phyloP scores from a whole-genome alignment of 2,888 invertebrate genomes.

The Rotaria magnacalcarata region DNA sequence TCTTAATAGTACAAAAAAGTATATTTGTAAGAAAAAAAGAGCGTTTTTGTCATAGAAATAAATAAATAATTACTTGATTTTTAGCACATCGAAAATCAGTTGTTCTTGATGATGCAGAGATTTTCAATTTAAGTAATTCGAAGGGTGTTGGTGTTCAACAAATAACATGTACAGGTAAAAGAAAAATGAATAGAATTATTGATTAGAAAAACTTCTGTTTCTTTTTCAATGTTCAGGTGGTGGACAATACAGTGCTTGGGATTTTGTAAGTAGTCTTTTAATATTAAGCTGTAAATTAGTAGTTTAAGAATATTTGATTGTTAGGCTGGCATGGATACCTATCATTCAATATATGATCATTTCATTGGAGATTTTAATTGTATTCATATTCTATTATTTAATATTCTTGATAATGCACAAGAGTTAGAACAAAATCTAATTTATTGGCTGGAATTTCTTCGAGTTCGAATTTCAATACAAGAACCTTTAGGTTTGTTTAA shows the following conservation, averaged over 20 bases:
- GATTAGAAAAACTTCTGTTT: background rate
- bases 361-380: conserved; percentile 67
- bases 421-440: conserved; percentile 34
- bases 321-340: conserved; percentile 72
- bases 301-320: conserved; percentile 63
- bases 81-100: conserved; percentile 5
- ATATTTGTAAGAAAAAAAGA: background rate
- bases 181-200: background rate
- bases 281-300: background rate
- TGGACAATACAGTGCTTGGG: conserved; percentile 65
- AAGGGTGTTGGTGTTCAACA: conserved; percentile 68
- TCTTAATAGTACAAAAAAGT: conserved; percentile 23
- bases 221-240: conserved; percentile 59
- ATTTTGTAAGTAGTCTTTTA: background rate
- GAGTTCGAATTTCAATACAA: conserved; percentile 48
- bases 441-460: conserved; percentile 57
- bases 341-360: conserved; percentile 68
- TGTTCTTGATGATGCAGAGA: background rate
- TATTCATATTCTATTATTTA: conserved; percentile 65
- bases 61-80: background rate
- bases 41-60: too few relatives aligned
- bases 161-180: conserved; percentile 51
- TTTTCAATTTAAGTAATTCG: conserved; percentile 64
- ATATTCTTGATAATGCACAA: conserved; percentile 30
- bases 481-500: conserved; percentile 7